A percentile compares a stretch with the other conserved stretches of the same genome.
These are phyloP conservation scores for Ylistrum balloti DNA, from an alignment of 1,140 invertebrate genomes.

Conservation along the genomic window DNA sequence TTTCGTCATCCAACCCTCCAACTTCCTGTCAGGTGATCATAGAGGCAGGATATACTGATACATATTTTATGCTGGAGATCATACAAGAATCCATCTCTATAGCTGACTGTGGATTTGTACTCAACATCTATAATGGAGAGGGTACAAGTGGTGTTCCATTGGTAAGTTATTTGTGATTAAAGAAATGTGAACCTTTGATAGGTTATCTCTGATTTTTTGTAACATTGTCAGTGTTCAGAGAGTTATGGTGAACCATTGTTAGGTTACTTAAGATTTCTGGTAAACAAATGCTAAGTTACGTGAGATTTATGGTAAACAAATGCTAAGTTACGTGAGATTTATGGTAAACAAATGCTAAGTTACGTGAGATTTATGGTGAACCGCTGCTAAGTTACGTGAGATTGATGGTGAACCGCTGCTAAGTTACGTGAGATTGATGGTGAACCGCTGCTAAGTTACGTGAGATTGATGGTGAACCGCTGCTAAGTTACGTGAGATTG, in stretches of 20 bases:
- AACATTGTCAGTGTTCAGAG: no score
- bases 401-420: background rate
- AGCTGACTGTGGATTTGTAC: constrained; percentile 65
- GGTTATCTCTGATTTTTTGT: background rate
- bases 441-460: background rate
- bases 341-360: background rate
- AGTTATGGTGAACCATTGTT: background rate
- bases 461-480: background rate
- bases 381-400: background rate
- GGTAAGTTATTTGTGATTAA: constrained; percentile 66
- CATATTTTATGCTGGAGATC: constrained; percentile 68
- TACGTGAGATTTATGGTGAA: background rate
- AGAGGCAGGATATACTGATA: constrained; percentile 64
- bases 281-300: background rate
- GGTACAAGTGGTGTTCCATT: constrained; percentile 55
- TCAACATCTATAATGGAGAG: constrained; percentile 67
- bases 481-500: background rate
- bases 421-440: background rate
- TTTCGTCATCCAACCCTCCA: constrained; percentile 66
- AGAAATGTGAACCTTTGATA: background rate
- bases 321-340: background rate
- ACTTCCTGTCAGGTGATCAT: constrained; percentile 63
- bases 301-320: background rate
- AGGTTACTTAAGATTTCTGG: background rate
- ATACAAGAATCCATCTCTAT: constrained; percentile 64